Conservation (phyloP, 2,113 vertebrate species). For the Paramormyrops kingsleyae region DNA sequence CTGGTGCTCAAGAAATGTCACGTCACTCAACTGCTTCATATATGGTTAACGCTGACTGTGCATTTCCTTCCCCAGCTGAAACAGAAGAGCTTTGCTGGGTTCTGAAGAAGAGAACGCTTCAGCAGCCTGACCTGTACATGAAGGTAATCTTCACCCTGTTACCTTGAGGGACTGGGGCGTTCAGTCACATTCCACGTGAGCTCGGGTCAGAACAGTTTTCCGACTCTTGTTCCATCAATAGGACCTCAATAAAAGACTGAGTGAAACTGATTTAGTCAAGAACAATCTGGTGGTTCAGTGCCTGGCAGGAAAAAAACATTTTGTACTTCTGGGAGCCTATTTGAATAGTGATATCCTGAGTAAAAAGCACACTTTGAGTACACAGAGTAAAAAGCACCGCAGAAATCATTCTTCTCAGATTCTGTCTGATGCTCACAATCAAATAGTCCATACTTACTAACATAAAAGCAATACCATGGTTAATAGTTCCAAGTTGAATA, state of each 20-base stretch:
- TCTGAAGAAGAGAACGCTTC: not conserved
- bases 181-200: not conserved
- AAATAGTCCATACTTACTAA: not conserved
- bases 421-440: not conserved
- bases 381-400: not conserved
- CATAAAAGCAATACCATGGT: not conserved
- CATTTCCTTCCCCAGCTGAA: not conserved
- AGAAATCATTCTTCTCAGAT: not conserved
- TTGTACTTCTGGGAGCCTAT: not conserved
- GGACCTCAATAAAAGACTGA: not conserved
- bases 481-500: not conserved
- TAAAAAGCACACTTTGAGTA: not conserved
- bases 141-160: not conserved
- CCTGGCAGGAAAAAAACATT: not conserved
- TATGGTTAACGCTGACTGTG: not conserved
- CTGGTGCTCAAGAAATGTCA: conserved; percentile 13
- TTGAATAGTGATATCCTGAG: not conserved
- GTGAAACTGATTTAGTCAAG: not conserved
- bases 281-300: not conserved
- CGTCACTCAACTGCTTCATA: not conserved
- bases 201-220: not conserved
- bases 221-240: not conserved
- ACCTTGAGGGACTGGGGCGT: not conserved
- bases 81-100: not conserved
- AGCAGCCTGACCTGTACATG: not conserved